Conservation (phyloP, 2,797 vertebrate species). For the Lophura swinhoii region DNA sequence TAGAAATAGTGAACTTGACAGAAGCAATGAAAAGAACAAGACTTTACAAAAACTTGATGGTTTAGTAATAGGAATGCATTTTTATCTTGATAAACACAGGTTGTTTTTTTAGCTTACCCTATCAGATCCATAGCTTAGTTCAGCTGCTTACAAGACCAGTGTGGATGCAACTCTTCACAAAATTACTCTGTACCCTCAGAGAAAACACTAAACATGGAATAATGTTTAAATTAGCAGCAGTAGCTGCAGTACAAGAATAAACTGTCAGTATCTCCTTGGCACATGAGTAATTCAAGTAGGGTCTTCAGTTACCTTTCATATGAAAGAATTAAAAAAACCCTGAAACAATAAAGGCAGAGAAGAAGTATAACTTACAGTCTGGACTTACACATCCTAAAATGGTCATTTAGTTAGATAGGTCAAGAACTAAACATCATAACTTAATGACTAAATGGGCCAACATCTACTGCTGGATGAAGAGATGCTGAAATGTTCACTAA, state of each 20-base stretch:
- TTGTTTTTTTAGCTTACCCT: neutral
- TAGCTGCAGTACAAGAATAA: conserved; percentile 14
- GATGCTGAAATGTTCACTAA: neutral
- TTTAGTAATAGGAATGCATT: neutral
- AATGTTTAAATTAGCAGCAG: conserved; percentile 13
- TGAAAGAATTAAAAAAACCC: neutral
- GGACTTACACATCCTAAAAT: neutral
- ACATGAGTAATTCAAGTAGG: conserved; percentile 18
- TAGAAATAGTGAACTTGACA: neutral
- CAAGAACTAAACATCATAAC: neutral
- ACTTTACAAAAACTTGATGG: neutral
- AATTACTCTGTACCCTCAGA: neutral
- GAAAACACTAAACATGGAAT: neutral
- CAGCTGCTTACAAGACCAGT: neutral
- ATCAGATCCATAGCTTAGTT: neutral
- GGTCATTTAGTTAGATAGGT: neutral
- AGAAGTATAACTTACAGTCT: neutral
- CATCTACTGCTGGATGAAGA: neutral
- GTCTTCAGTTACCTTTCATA: neutral
- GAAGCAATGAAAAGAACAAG: neutral
- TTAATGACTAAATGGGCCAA: neutral
- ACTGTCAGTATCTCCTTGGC: conserved; percentile 2
- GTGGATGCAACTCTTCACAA: neutral
- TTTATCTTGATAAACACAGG: neutral
- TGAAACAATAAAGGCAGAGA: accelerated